These are phyloP conservation scores for Morbakka virulenta DNA, from an alignment of 30 jellyfish, hydroid and myxozoan species.

Conservation along the genomic window DNA sequence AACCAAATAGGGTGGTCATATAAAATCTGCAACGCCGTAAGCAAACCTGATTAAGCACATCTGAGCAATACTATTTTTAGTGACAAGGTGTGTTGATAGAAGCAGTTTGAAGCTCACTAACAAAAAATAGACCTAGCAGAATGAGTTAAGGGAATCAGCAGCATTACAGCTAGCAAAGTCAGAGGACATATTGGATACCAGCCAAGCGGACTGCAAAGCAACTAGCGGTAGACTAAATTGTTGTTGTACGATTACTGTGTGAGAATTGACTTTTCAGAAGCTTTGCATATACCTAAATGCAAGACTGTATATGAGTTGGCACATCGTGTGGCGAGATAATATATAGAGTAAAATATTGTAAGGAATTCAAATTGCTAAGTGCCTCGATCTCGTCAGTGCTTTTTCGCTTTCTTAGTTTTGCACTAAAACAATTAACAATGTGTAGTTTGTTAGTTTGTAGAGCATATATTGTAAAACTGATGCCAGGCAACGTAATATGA, in stretches of 20 bases:
- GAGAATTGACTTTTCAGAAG: conserved; percentile 45
- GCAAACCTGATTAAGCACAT: too few species aligned
- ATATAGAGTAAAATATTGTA: conserved; percentile 36
- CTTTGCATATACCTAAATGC: conserved; percentile 49
- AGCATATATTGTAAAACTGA: conserved; percentile 42
- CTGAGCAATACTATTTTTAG: too few species aligned
- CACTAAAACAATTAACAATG: conserved; percentile 51
- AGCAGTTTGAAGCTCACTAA: too few species aligned
- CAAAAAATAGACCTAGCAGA: too few species aligned
- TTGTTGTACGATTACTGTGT: conserved; percentile 25
- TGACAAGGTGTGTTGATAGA: too few species aligned
- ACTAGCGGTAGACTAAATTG: conserved; percentile 41
- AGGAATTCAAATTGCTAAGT: conserved; percentile 42
- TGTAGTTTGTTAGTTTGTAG: conserved; percentile 18
- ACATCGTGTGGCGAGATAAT: conserved; percentile 43
- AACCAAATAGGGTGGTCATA: too few species aligned
- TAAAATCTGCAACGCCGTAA: too few species aligned
- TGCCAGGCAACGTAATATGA: conserved; percentile 9
- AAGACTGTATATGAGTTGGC: conserved; percentile 61
- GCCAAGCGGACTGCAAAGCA: conserved; percentile 30
- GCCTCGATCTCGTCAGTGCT: conserved; percentile 50
- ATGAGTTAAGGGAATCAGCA: too few species aligned
- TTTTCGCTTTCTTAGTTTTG: conserved; percentile 44
- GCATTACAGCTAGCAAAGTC: conserved; percentile 1
- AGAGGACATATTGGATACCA: conserved; percentile 24